A percentile compares a stretch with the other conserved stretches of the same genome.
phyloP scores from a whole-genome alignment of 2,113 vertebrate species.

The Haemorhous mexicanus region DNA sequence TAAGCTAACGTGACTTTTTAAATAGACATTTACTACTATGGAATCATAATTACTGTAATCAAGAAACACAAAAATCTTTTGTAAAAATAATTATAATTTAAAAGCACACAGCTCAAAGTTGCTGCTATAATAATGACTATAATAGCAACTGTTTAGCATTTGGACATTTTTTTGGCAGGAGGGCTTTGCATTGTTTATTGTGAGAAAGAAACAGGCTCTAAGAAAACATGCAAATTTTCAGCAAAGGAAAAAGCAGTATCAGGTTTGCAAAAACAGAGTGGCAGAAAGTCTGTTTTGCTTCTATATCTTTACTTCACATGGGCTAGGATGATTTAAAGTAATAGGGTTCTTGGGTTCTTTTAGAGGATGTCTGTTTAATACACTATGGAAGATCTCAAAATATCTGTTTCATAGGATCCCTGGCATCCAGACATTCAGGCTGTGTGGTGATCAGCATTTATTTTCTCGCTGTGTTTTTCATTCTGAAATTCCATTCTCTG shows the following conservation, averaged over 20 bases:
- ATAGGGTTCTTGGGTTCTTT: neutral
- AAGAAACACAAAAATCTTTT: constrained; percentile 69
- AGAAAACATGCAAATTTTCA: constrained; percentile 78
- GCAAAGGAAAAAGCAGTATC: constrained; percentile 64
- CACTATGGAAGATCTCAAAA: neutral
- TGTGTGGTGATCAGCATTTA: neutral
- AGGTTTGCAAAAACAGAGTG: constrained; percentile 58
- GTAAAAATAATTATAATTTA: constrained; percentile 73
- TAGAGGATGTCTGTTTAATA: neutral
- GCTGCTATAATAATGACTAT: constrained; percentile 71
- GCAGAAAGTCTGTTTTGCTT: neutral
- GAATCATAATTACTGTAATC: constrained; percentile 68
- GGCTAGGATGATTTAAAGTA: neutral
- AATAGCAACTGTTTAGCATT: constrained; percentile 76
- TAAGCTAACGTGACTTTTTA: constrained; percentile 53
- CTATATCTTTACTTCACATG: neutral
- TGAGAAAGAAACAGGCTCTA: constrained; percentile 76
- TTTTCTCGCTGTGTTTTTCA: constrained; percentile 1
- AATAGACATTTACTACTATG: constrained; percentile 52
- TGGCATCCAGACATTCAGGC: neutral
- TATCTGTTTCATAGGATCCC: neutral
- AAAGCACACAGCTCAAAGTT: constrained; percentile 69
- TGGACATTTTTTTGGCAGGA: constrained; percentile 79
- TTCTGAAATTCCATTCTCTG: neutral
- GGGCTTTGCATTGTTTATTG: constrained; percentile 78